Evolutionary conservation across 1,140 invertebrate species (phyloP), one percentile per base, ranked within the genome.

Genomic region (Muscidifurax raptorellus): DNA sequence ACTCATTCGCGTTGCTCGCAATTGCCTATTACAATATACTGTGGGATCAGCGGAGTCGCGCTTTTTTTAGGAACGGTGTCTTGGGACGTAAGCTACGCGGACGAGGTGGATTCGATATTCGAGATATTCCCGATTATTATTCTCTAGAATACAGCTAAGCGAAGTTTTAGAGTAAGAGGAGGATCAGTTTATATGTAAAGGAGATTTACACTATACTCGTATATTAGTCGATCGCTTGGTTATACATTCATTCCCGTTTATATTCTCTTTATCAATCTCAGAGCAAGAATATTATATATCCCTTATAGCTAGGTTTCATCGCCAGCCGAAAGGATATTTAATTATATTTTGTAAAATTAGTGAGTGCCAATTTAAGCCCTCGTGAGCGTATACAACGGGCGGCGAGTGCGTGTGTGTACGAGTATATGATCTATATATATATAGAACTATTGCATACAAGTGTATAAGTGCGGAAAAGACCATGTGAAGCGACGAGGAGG

Each of bases 341-440:
- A 69, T 69, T 69, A 69, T 69, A 69, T 69, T 69, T 69, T 69
- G 66, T 69, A 69, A 69, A 69, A 28, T 69, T 69, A 69, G 66
- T 18, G 30, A 74, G 32, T 74, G 71, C 66, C 66, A 69, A 74
- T 72, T 72, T 40, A 59, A 59, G 18, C 32, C 71, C 66, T 28
- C 30, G 6, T 18, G 12, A 15, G 32, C 32, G 32, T 74, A 32
- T 72, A 71, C 13, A 28, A 15, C 25, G 69, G 22, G 28, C 69
- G 69, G 30, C 5, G 13, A n/a, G 15, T 67, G 30, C 67, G 22
- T 67, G 27, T 27, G 30, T 18, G 69, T n/a, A n/a, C 2, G 71
- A 40, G 22, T 74, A 74, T 74, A 32, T n/a, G n/a, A n/a, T n/a
- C n/a, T 71, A 71, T 69, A 30, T 13, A 69, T 69, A 69, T n/a